These are phyloP conservation scores for Barnardius zonarius DNA, from an alignment of 2,113 vertebrate species.

Conservation along the genomic window DNA sequence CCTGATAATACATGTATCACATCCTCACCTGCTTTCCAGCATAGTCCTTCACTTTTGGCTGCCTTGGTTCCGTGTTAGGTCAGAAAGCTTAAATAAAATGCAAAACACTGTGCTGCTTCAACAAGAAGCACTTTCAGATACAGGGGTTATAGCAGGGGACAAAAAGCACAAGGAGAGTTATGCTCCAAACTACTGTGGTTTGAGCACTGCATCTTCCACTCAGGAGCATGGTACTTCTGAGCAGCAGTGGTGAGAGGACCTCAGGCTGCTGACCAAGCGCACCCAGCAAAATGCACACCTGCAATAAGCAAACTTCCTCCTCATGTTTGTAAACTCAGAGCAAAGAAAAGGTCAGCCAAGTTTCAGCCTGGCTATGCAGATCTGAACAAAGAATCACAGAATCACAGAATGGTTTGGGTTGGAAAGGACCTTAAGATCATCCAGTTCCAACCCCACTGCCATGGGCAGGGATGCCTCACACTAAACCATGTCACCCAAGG, in stretches of 20 bases:
- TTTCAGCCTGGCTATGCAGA: not conserved
- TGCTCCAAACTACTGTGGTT: rapidly evolving
- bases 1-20: rapidly evolving
- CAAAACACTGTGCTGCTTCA: not conserved
- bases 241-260: not conserved
- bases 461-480: not conserved
- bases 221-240: not conserved
- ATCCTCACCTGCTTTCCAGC: not conserved
- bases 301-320: conserved; percentile 23
- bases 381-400: not conserved
- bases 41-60: not conserved
- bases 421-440: not conserved
- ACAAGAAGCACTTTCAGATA: not conserved
- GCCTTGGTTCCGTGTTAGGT: not conserved
- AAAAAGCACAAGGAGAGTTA: not conserved
- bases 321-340: conserved; percentile 29
- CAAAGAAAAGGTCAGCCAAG: conserved; percentile 32
- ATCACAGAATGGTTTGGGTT: not conserved
- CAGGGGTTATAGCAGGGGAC: rapidly evolving
- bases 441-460: not conserved
- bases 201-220: not conserved
- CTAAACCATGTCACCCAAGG: not conserved
- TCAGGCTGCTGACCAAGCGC: not conserved
- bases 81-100: not conserved
- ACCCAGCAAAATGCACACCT: not conserved